These are phyloP conservation scores for Calliopum simillimum DNA, from an alignment of 2,888 invertebrate genomes.

Conservation along the genomic window DNA sequence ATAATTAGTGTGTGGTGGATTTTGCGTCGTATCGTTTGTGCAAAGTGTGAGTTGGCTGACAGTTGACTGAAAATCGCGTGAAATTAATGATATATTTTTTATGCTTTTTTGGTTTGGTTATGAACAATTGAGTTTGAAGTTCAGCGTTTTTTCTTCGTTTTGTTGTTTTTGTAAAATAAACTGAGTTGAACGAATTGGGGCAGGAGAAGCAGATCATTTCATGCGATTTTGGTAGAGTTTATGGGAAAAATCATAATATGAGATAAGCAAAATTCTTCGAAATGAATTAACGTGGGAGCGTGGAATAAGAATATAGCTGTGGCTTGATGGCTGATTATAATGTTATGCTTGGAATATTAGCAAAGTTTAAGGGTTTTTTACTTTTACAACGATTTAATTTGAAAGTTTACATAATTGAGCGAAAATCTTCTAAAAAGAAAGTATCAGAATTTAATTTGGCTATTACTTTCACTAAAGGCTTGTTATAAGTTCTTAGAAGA, in stretches of 20 bases:
- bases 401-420: no score
- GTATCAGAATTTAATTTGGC: no score
- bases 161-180: not conserved
- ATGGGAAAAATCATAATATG: no score
- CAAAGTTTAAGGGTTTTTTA: no score
- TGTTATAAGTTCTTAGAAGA: no score
- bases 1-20: not conserved
- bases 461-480: no score
- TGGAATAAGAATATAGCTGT: not conserved
- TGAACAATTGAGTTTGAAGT: conserved; percentile 28
- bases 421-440: no score
- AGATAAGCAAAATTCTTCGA: not conserved
- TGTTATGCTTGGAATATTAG: no score
- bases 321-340: not conserved
- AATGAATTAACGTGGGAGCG: not conserved
- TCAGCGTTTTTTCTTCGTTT: not conserved
- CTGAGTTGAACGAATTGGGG: not conserved
- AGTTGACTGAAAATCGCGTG: not conserved
- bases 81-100: conserved; percentile 16
- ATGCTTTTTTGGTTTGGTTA: conserved; percentile 4
- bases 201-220: not conserved
- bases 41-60: not conserved
- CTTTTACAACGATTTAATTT: no score
- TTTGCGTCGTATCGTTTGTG: not conserved
- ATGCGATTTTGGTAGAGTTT: not conserved